Evolutionary conservation across 2,888 invertebrate genomes (phyloP).

Genomic region (Pemphredon lugubris): DNA sequence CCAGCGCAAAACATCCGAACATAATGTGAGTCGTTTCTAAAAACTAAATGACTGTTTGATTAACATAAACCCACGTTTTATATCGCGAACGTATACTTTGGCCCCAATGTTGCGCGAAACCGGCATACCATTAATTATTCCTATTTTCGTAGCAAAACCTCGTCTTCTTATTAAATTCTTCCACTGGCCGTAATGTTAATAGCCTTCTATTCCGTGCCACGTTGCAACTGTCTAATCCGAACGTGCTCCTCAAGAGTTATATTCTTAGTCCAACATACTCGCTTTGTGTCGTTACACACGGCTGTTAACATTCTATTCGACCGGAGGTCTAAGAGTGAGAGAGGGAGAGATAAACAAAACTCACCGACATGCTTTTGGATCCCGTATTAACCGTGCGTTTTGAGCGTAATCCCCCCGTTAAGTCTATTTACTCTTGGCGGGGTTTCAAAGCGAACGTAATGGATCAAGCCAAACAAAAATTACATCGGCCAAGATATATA

Average conservation of each 20-base stretch:
- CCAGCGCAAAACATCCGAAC: no score
- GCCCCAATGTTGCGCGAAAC: not conserved
- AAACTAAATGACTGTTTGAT: no score
- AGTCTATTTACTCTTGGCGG: slow-evolving; percentile 23
- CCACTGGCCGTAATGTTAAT: no score
- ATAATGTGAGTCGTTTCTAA: no score
- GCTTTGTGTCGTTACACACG: not conserved
- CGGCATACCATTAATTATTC: not conserved
- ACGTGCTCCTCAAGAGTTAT: not conserved
- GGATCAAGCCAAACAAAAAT: slow-evolving; percentile 9
- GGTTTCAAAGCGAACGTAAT: slow-evolving; percentile 9
- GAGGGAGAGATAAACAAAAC: slow-evolving; percentile 7
- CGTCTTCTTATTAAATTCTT: not conserved
- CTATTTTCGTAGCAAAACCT: not conserved
- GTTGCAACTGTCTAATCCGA: not conserved
- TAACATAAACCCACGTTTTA: no score
- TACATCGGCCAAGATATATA: not conserved
- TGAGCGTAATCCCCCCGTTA: not conserved
- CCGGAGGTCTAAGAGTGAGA: no score
- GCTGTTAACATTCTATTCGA: not conserved
- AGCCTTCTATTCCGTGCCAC: not conserved
- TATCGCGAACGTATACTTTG: no score
- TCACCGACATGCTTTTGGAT: not conserved
- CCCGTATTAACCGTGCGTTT: not conserved
- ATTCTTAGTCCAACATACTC: not conserved